Evolutionary conservation across 2,888 invertebrate genomes (phyloP).

Genomic region (Rhimphoctona megacephalus): DNA sequence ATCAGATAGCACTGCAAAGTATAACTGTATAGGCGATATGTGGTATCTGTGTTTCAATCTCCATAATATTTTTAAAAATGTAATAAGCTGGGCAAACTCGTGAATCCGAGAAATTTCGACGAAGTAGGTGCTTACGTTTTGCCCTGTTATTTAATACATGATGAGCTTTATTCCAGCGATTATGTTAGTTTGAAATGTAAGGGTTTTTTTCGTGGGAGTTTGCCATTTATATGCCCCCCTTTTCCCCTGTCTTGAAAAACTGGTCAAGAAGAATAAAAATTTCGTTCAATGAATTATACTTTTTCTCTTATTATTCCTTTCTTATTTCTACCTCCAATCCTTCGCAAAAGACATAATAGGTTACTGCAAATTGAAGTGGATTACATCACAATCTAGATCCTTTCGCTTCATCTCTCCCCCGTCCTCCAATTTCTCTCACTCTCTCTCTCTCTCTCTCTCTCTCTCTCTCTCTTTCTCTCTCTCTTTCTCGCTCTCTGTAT

Average conservation of each 20-base stretch:
- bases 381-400: slow-evolving; percentile 76
- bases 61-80: slow-evolving; percentile 39
- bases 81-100: slow-evolving; percentile 24
- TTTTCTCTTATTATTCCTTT: slow-evolving; percentile 23
- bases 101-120: slow-evolving; percentile 14
- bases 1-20: neutral
- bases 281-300: slow-evolving; percentile 21
- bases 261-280: slow-evolving; percentile 59
- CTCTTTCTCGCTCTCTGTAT: slow-evolving; percentile 20
- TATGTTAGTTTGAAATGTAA: slow-evolving; percentile 4
- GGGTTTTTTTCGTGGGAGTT: neutral
- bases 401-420: slow-evolving; percentile 21
- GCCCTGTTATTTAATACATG: slow-evolving; percentile 22
- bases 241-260: neutral
- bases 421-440: too few relatives aligned
- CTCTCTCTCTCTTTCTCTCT: neutral
- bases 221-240: neutral
- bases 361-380: slow-evolving; percentile 83
- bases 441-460: neutral
- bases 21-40: neutral
- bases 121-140: neutral
- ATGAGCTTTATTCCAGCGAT: neutral
- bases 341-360: slow-evolving; percentile 72
- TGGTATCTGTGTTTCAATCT: slow-evolving; percentile 34
- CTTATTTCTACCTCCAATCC: slow-evolving; percentile 34